These are phyloP conservation scores for Molorchus minor DNA, from an alignment of 2,888 invertebrate species.

Conservation along the genomic window DNA sequence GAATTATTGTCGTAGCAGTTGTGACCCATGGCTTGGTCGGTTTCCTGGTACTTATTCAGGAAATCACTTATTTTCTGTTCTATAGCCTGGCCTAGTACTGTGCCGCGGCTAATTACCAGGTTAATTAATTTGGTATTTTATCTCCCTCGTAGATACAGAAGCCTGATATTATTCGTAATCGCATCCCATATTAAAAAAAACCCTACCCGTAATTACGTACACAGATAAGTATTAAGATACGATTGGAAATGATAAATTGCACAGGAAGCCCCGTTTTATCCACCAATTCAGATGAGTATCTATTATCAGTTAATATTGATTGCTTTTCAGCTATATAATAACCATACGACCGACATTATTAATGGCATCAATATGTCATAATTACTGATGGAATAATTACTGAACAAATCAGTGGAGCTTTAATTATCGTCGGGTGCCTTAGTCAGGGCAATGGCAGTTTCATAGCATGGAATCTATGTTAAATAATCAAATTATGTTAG, in stretches of 20 bases:
- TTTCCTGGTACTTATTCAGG: no score
- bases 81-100: no score
- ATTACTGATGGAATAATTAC: slow-evolving; percentile 24
- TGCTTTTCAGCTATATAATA: slow-evolving; percentile 5
- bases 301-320: slow-evolving; percentile 22
- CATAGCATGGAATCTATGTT: no score
- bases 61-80: no score
- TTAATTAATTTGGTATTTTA: no score
- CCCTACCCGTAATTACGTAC: slow-evolving; percentile 29
- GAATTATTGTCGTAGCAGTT: no score
- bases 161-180: slow-evolving; percentile 27
- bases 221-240: slow-evolving; percentile 35
- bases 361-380: slow-evolving; percentile 30
- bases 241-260: slow-evolving; percentile 33
- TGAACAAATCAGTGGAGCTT: slow-evolving; percentile 15
- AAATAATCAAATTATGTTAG: no score
- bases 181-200: slow-evolving; percentile 23
- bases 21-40: no score
- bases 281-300: slow-evolving; percentile 27
- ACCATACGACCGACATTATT: slow-evolving; percentile 23
- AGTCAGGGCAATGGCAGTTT: slow-evolving; percentile 3
- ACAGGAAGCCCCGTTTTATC: slow-evolving; percentile 29
- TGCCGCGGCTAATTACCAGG: no score
- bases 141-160: neutral
- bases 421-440: slow-evolving; percentile 9